Evolutionary conservation across 2,797 vertebrate species (phyloP).

Genomic region (Saxicola maurus): DNA sequence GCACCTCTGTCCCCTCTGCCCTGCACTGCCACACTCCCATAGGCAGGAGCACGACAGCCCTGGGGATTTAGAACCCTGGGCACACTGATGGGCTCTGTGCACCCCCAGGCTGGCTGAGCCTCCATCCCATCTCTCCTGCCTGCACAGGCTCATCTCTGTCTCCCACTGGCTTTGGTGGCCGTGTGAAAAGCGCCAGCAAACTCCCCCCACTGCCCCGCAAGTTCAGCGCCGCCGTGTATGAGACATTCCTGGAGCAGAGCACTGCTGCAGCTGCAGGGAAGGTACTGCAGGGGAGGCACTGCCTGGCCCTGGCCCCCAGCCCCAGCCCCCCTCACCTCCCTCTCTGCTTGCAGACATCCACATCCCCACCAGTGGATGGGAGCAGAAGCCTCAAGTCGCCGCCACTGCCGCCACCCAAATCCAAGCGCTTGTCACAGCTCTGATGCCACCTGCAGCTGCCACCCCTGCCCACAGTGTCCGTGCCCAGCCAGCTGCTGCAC

Average conservation of each 20-base stretch:
- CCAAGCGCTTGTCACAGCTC: neutral
- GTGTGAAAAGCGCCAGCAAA: conserved; percentile 10
- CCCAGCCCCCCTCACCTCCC: accelerated
- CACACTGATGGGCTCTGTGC: accelerated
- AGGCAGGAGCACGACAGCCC: neutral
- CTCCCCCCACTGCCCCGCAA: neutral
- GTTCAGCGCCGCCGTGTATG: neutral
- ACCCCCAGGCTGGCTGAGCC: neutral
- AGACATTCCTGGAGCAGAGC: conserved; percentile 21
- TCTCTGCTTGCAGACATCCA: accelerated
- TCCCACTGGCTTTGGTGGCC: neutral
- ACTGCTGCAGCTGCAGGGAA: accelerated
- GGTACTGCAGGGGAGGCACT: neutral
- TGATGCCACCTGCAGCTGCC: neutral
- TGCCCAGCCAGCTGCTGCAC: neutral
- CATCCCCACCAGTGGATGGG: accelerated
- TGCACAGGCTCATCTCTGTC: neutral
- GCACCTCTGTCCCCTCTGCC: neutral
- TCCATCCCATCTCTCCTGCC: neutral
- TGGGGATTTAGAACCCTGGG: neutral
- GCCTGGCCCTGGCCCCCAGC: neutral
- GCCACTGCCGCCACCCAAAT: neutral
- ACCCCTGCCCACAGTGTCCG: neutral
- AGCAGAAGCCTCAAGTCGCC: neutral
- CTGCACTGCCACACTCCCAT: no score